These are phyloP conservation scores for Pristionchus entomophagus DNA, from an alignment of 2,888 invertebrate species.

Conservation along the genomic window DNA sequence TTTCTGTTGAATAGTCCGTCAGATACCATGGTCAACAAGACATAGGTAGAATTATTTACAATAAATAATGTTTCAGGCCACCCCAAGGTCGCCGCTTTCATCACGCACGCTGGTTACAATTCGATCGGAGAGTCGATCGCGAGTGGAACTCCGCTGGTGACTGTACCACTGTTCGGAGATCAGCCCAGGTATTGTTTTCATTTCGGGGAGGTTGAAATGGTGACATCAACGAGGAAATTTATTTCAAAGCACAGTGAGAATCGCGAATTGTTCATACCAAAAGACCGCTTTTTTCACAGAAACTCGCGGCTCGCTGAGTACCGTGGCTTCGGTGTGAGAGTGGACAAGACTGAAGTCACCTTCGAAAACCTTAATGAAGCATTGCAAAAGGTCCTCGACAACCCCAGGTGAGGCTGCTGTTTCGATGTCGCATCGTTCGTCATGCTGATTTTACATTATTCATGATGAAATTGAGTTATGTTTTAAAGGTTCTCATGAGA, in stretches of 20 bases:
- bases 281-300: neutral
- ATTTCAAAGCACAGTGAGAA: neutral
- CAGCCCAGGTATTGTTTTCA: neutral
- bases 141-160: constrained; percentile 17
- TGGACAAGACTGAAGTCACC: neutral
- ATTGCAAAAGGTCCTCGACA: neutral
- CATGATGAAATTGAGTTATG: no score
- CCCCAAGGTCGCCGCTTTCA: constrained; percentile 40
- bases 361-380: neutral
- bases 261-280: neutral
- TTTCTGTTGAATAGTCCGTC: no score
- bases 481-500: no score
- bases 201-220: no score
- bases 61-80: constrained; percentile 1
- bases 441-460: no score
- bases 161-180: constrained; percentile 34
- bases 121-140: constrained; percentile 32
- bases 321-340: constrained; percentile 1
- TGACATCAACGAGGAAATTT: no score
- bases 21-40: no score
- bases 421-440: no score
- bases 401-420: neutral
- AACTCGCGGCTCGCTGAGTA: constrained; percentile 40
- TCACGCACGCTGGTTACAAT: constrained; percentile 41
- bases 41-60: no score